These are phyloP conservation scores for Leuciscus waleckii DNA, from an alignment of 2,797 vertebrate genomes.

Conservation along the genomic window DNA sequence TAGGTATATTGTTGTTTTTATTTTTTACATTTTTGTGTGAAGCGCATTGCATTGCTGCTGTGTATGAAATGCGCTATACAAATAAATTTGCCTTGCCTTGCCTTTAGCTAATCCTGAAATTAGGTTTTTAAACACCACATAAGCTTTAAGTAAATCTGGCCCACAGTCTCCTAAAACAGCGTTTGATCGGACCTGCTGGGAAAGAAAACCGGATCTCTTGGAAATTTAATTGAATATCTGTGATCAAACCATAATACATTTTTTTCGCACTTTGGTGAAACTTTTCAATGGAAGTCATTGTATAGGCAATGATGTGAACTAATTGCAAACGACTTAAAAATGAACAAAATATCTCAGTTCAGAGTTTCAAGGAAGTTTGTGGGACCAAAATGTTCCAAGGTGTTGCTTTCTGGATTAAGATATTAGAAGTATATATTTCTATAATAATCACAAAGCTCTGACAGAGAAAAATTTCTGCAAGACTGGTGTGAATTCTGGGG, in stretches of 20 bases:
- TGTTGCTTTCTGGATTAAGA: not conserved
- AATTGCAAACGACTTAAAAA: not conserved
- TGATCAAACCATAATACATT: not conserved
- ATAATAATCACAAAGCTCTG: not conserved
- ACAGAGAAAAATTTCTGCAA: slow-evolving; percentile 23
- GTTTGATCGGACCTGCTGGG: not conserved
- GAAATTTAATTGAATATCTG: not conserved
- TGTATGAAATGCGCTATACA: no score
- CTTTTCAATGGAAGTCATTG: not conserved
- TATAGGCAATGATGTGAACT: not conserved
- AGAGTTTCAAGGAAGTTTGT: not conserved
- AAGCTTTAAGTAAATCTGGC: not conserved
- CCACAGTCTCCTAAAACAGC: not conserved
- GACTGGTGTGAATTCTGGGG: slow-evolving; percentile 3
- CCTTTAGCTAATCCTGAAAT: not conserved
- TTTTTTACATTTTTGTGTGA: no score
- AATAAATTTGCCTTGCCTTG: no score
- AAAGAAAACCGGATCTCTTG: not conserved
- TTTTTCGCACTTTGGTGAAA: not conserved
- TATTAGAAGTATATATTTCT: slow-evolving; percentile 1
- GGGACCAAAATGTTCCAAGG: not conserved
- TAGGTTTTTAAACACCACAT: not conserved
- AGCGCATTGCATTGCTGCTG: no score
- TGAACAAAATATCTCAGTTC: not conserved
- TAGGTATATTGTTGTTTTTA: no score